Evolutionary conservation across 2,888 invertebrate genomes (phyloP).

Genomic region (Pteria penguin): DNA sequence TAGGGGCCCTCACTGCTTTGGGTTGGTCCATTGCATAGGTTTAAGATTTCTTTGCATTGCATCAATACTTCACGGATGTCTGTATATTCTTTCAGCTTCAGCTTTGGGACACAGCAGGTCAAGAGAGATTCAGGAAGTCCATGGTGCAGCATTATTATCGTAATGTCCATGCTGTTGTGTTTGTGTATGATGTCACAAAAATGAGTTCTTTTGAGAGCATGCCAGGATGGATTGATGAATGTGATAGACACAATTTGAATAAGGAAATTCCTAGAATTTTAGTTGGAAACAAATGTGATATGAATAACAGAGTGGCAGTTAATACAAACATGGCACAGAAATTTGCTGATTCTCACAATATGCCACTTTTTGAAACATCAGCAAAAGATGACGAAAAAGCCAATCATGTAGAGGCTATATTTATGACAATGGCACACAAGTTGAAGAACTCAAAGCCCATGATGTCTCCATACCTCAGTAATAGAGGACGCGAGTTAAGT

Average conservation of each 20-base stretch:
- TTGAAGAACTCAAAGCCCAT: slow-evolving; percentile 85
- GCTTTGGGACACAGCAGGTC: slow-evolving; percentile 90
- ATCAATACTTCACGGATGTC: too few relatives aligned
- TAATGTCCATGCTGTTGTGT: slow-evolving; percentile 91
- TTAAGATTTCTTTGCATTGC: too few relatives aligned
- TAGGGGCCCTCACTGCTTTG: too few relatives aligned
- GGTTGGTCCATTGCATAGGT: too few relatives aligned
- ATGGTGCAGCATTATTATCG: slow-evolving; percentile 92
- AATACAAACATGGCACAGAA: slow-evolving; percentile 87
- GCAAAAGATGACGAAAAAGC: slow-evolving; percentile 87
- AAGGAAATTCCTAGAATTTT: slow-evolving; percentile 86
- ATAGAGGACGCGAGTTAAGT: slow-evolving; percentile 49
- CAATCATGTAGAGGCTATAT: slow-evolving; percentile 90
- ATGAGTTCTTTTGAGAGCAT: slow-evolving; percentile 85
- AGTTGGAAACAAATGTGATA: slow-evolving; percentile 91
- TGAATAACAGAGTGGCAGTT: slow-evolving; percentile 83
- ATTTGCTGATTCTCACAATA: slow-evolving; percentile 81
- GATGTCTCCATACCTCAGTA: slow-evolving; percentile 79
- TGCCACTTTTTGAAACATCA: slow-evolving; percentile 92
- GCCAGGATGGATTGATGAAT: slow-evolving; percentile 88
- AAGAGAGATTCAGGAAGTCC: slow-evolving; percentile 89
- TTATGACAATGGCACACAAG: slow-evolving; percentile 90
- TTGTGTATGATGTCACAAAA: slow-evolving; percentile 90
- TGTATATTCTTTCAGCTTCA: slow-evolving; percentile 87
- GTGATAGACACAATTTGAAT: slow-evolving; percentile 85